Percentiles rank a stretch among this genome's conserved stretches.
phyloP scores from a whole-genome alignment of 2,888 invertebrate species.

The Eilema caniola region DNA sequence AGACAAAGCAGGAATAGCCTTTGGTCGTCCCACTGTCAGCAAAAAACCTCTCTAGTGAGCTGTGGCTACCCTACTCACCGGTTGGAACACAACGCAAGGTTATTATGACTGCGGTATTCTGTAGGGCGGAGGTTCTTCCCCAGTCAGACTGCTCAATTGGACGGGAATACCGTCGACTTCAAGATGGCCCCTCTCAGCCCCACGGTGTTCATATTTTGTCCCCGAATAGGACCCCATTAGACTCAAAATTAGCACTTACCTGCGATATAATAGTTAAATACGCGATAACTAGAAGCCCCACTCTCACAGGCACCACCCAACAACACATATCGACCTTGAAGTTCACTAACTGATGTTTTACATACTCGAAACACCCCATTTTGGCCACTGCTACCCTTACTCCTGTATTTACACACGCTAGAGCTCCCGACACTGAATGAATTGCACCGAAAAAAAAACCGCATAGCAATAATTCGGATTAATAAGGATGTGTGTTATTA shows the following conservation, averaged over 20 bases:
- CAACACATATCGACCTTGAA: constrained; percentile 70
- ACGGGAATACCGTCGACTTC: too few relatives aligned
- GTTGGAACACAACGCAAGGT: too few relatives aligned
- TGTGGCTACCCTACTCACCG: too few relatives aligned
- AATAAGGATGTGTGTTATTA: constrained; percentile 74
- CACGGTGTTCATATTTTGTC: too few relatives aligned
- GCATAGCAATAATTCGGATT: constrained; percentile 53
- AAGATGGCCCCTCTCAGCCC: too few relatives aligned
- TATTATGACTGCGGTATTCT: too few relatives aligned
- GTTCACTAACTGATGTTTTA: constrained; percentile 59
- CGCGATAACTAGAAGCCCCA: constrained; percentile 66
- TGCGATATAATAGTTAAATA: constrained; percentile 66
- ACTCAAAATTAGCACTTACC: constrained; percentile 57
- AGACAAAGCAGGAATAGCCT: too few relatives aligned
- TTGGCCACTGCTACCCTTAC: constrained; percentile 15
- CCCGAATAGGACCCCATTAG: neutral
- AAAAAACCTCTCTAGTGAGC: too few relatives aligned
- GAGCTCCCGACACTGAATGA: constrained; percentile 36
- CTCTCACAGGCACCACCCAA: constrained; percentile 66
- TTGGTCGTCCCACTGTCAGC: too few relatives aligned
- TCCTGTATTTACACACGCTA: constrained; percentile 23
- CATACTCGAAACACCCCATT: constrained; percentile 64
- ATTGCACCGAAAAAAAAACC: constrained; percentile 41
- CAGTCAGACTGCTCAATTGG: too few relatives aligned
- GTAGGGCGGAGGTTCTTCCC: too few relatives aligned